Evolutionary conservation across 1,140 invertebrate species (phyloP).

Genomic region (Ephestia elutella): DNA sequence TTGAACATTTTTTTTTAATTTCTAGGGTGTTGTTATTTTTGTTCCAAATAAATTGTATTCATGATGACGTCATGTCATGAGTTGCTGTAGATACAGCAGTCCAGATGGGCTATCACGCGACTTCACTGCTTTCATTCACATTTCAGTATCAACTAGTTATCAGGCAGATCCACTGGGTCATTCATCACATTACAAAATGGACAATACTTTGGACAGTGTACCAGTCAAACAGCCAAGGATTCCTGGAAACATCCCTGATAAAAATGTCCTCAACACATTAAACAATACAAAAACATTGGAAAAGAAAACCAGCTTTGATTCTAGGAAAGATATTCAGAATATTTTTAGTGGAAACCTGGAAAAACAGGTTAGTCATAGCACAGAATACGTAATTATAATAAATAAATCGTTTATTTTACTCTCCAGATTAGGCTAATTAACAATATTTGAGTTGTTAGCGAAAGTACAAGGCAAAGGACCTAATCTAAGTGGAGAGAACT

Average conservation of each 20-base stretch:
- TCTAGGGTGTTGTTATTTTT: no score
- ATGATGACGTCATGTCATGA: no score
- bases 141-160: constrained; percentile 37
- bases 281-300: constrained; percentile 12
- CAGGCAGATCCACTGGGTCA: constrained; percentile 9
- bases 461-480: no score
- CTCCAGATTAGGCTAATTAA: no score
- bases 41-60: no score
- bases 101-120: not conserved
- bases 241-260: constrained; percentile 22
- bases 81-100: no score
- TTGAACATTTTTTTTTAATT: no score
- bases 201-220: constrained; percentile 48
- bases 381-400: not conserved
- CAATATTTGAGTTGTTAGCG: no score
- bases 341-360: not conserved
- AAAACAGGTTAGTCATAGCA: no score
- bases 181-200: constrained; percentile 36
- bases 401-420: not conserved
- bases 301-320: constrained; percentile 10
- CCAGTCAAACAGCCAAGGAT: constrained; percentile 51
- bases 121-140: not conserved
- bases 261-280: constrained; percentile 9
- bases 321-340: not conserved
- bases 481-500: no score